A percentile compares a stretch with the other conserved stretches of the same genome.
These are phyloP conservation scores for Parnassius apollo DNA, from an alignment of 2,888 invertebrate genomes.

Conservation along the genomic window DNA sequence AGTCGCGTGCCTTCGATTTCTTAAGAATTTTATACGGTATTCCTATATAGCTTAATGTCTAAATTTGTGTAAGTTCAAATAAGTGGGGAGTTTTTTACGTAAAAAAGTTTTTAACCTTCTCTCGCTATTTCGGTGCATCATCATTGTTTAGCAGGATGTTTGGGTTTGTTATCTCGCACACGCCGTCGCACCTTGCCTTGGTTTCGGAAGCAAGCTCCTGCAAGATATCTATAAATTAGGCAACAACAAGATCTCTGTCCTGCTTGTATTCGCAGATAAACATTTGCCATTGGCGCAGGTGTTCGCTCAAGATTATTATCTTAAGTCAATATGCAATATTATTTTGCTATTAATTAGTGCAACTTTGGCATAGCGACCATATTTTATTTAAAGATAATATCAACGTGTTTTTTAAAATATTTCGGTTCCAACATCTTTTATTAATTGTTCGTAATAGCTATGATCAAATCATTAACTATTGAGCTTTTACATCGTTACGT, in stretches of 20 bases:
- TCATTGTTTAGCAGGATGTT: constrained; percentile 73
- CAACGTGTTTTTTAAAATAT: constrained; percentile 24
- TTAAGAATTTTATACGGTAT: constrained; percentile 36
- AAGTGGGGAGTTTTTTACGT: constrained; percentile 57
- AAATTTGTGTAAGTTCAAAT: constrained; percentile 30
- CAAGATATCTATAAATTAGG: constrained; percentile 64
- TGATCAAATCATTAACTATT: not conserved
- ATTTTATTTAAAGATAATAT: constrained; percentile 42
- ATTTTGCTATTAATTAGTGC: constrained; percentile 62
- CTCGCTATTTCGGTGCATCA: constrained; percentile 59
- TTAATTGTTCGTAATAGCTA: not conserved
- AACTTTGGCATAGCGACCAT: constrained; percentile 46
- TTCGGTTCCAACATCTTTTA: not conserved
- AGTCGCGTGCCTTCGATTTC: constrained; percentile 64
- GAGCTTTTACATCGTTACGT: not conserved
- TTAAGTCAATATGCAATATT: constrained; percentile 50
- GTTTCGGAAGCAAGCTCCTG: constrained; percentile 53
- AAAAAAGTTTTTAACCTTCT: constrained; percentile 60
- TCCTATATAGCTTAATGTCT: constrained; percentile 31
- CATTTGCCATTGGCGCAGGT: constrained; percentile 66
- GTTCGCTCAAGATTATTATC: constrained; percentile 56
- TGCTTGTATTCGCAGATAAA: constrained; percentile 63
- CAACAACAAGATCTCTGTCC: constrained; percentile 64
- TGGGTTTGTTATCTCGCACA: constrained; percentile 75
- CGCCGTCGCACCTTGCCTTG: constrained; percentile 70